Percentiles rank a stretch among this genome's conserved stretches.
Conservation (phyloP, 1,140 invertebrate genomes). For the Samia ricini region DNA sequence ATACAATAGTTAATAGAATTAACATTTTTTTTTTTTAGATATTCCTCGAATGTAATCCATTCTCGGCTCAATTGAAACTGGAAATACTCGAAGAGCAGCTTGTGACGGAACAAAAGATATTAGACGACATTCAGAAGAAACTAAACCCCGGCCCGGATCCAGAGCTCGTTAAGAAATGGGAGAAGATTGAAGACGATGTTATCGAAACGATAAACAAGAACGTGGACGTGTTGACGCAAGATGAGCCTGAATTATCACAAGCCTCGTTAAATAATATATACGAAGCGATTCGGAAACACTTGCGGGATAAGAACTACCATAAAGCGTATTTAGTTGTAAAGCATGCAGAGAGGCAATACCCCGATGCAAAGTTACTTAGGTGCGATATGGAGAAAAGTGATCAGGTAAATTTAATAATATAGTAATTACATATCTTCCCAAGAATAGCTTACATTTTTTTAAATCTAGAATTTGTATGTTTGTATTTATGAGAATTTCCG, state of each 20-base stretch:
- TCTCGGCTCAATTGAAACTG: constrained; percentile 80
- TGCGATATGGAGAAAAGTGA: constrained; percentile 72
- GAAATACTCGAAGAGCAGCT: constrained; percentile 79
- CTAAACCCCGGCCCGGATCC: constrained; percentile 68
- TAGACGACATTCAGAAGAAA: constrained; percentile 79
- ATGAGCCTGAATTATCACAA: constrained; percentile 67
- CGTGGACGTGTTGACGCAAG: constrained; percentile 66
- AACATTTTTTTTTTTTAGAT: constrained; percentile 58
- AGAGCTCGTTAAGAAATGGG: constrained; percentile 64
- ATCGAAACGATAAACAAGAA: constrained; percentile 58
- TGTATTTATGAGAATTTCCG: too few relatives aligned
- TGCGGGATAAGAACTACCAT: constrained; percentile 63
- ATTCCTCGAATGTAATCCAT: constrained; percentile 89
- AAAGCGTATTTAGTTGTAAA: constrained; percentile 72
- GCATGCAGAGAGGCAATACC: constrained; percentile 67
- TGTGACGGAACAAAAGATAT: constrained; percentile 77
- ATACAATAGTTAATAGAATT: too few relatives aligned
- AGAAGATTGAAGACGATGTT: constrained; percentile 63
- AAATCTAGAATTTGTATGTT: too few relatives aligned
- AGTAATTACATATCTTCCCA: too few relatives aligned
- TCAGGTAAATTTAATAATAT: constrained; percentile 46
- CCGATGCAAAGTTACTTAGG: constrained; percentile 66
- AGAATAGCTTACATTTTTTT: too few relatives aligned
- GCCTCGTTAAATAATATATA: constrained; percentile 64
- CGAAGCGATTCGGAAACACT: constrained; percentile 55